Base-by-base conservation (phyloP, 2,797 vertebrate species). In the Calcarius lapponicus region DNA sequence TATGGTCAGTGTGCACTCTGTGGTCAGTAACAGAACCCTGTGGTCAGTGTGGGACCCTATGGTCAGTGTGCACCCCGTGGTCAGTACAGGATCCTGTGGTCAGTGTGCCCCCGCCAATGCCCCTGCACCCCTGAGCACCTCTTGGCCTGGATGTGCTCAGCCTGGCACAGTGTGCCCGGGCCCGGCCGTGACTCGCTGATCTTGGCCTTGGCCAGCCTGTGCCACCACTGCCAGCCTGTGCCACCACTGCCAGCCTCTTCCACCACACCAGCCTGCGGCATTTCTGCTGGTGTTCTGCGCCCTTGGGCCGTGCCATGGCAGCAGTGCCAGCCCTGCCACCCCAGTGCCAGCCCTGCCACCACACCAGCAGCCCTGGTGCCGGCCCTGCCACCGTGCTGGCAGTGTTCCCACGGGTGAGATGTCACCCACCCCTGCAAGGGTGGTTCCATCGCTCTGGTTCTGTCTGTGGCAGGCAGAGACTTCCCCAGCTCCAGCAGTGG, bases 121-220 rank as follows among this genome's bases (percentile, higher is more conserved):
- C 20, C 4, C 1, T 13, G 36, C 24, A 1, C 32, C 60, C 56
- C 7, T 7, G 4, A 5, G 17, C 53, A 0, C 16, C 48, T 7
- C 48, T 24, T 12, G 1, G 36, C 22, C 6, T 1, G 0, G 6
- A 13, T 10, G 72, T 29, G 28, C 51, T 11, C 81, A 24, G 45
- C 56, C 34, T 9, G 60, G 28, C 57, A 3, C 2, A 20, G 40
- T 2, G 3, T 26, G 32, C 34, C 5, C 5, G 36, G 32, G 38
- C 36, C 45, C 0, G 0, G 17, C 62, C 0, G 0, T 2, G 15
- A 2, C 20, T 6, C 1, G 2, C 80, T 32, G 71, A 2, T 5
- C 11, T 32, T 5, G 84, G 58, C 50, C 65, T 50, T 15, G 87
- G 32, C 88, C 7, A 2, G 40, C 1, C 31, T 43, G 21, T n/a